Conservation (phyloP, 1,140 invertebrate genomes). For the Formica selysi region DNA sequence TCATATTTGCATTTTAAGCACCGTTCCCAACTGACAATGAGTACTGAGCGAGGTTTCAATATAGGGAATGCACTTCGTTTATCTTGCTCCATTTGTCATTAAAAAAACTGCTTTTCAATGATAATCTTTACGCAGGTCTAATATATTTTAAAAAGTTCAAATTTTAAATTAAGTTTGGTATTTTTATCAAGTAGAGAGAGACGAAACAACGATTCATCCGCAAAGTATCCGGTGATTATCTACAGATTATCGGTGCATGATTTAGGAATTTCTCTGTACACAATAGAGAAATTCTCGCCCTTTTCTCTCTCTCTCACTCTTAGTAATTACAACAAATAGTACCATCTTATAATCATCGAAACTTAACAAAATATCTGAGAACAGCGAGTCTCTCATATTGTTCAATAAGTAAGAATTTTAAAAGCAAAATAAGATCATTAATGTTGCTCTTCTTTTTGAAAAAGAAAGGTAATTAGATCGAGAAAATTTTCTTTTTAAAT, state of each 20-base stretch:
- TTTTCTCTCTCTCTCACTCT: neutral
- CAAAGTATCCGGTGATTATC: conserved; percentile 12
- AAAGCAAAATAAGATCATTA: conserved; percentile 5
- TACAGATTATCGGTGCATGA: conserved; percentile 4
- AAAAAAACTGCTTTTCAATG: conserved; percentile 8
- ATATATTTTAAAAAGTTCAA: neutral
- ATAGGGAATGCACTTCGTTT: neutral
- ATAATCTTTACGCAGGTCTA: neutral
- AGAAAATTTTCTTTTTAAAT: neutral
- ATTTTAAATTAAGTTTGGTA: no score
- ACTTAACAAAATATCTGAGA: conserved; percentile 42
- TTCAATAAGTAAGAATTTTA: conserved; percentile 13
- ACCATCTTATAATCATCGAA: conserved; percentile 36
- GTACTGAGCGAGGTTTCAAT: conserved; percentile 32
- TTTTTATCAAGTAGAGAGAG: neutral
- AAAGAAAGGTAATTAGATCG: neutral
- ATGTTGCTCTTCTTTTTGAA: neutral
- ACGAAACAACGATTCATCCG: conserved; percentile 19
- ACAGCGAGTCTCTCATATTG: conserved; percentile 12
- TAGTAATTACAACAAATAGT: conserved; percentile 30
- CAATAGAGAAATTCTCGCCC: neutral
- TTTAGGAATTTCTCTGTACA: conserved; percentile 43
- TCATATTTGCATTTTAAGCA: conserved; percentile 9
- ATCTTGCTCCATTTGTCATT: neutral
- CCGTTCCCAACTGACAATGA: neutral